These are phyloP conservation scores for Scomberomorus guttatus DNA, from an alignment of 2,797 vertebrate species.

Conservation along the genomic window DNA sequence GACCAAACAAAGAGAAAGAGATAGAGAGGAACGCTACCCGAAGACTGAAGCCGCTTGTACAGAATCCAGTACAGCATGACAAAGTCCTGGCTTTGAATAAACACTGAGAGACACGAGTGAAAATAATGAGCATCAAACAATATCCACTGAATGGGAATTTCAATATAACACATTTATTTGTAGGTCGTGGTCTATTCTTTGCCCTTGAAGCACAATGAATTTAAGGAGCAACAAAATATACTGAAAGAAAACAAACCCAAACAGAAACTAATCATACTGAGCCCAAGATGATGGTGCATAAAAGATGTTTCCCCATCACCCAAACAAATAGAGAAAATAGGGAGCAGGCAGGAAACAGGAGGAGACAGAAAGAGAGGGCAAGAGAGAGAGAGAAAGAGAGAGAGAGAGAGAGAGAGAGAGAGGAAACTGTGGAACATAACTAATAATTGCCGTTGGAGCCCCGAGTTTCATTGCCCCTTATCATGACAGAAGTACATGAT, in stretches of 20 bases:
- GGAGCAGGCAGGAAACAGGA: background rate
- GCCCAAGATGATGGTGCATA: background rate
- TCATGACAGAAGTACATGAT: constrained; percentile 64
- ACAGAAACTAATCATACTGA: constrained; percentile 38
- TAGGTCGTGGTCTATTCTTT: constrained; percentile 13
- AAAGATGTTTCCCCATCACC: background rate
- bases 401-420: constrained; percentile 7
- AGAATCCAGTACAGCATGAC: constrained; percentile 59
- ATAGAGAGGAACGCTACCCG: constrained; percentile 37
- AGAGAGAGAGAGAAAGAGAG: background rate
- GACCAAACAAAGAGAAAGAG: constrained; percentile 62
- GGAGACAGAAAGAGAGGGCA: background rate
- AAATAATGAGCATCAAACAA: constrained; percentile 64
- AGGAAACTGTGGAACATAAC: constrained; percentile 28
- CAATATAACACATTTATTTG: constrained; percentile 48
- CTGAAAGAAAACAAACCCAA: constrained; percentile 29
- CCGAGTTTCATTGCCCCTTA: constrained; percentile 52
- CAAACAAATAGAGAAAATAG: constrained; percentile 12
- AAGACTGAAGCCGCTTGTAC: constrained; percentile 52
- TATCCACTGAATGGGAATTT: constrained; percentile 43
- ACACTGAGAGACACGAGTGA: constrained; percentile 48
- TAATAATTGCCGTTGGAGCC: constrained; percentile 53
- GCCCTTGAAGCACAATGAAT: constrained; percentile 17
- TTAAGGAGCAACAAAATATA: constrained; percentile 21
- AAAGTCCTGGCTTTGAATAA: constrained; percentile 58